Base-by-base conservation (phyloP, 2,888 invertebrate species). In the Drosophila mimica region DNA sequence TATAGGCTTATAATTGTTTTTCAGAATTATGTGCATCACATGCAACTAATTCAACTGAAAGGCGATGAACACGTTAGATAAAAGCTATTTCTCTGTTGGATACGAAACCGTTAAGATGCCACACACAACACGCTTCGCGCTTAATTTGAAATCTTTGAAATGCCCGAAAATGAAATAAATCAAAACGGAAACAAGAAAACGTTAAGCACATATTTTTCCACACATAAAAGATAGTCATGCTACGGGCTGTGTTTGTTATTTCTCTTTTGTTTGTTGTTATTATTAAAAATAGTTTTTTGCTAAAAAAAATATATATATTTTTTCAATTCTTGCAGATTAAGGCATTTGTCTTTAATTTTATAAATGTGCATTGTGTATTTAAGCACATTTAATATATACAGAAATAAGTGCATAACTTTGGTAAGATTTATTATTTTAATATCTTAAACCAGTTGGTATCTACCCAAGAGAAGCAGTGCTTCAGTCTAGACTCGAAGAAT, bases 141-240 rank as follows among this genome's bases (percentile, higher is more conserved):
- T 72, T 80, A 80, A 80, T 83, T 83, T 83, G 73, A 83, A 84
- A 82, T 82, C 81, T 63, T 68, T 51, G 82, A 81, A 81, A 79
- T 70, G 63, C 51, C 57, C 28, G 58, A 60, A 63, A 58, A 63
- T 20, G 59, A 71, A 64, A 71, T 72, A 63, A 72, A 59, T 72
- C 63, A 71, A 71, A 72, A 64, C 33, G 71, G 48, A 71, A 71
- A 64, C 48, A 63, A 52, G 46, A 54, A 63, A 54, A 71, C 48
- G 56, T 60, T 60, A 54, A 60, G 43, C 48, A 48, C 64, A 30
- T 54, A 40, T 38, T 34, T 11, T 51, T 46, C 9, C 38, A 34
- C 43, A 20, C 30, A n/a, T 20, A 15, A 25, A 25, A 46, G 15
- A 15, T 46, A 46, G 25, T 25, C 46, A 46, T 46, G 30, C 43